Evolutionary conservation across 2,113 vertebrate species (phyloP).

Genomic region (Ascaphus truei): DNA sequence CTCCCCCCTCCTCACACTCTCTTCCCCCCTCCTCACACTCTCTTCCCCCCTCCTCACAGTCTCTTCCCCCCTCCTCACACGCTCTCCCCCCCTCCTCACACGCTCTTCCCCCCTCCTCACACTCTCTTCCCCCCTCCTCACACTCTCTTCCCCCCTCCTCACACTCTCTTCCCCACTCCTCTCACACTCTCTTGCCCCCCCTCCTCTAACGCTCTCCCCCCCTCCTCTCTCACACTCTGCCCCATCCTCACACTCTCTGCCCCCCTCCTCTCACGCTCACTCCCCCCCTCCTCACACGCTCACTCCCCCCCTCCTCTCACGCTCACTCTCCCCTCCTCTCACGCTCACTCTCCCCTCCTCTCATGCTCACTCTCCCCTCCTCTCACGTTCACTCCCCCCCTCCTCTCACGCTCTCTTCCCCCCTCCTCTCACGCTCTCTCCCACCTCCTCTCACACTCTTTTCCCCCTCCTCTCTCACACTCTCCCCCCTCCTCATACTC

Average conservation of each 20-base stretch:
- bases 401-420: not conserved
- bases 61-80: not conserved
- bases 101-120: not conserved
- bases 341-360: too few relatives aligned
- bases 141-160: not conserved
- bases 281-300: fast-evolving
- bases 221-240: too few relatives aligned
- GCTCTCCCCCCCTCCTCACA: not conserved
- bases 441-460: fast-evolving
- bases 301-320: not conserved
- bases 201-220: too few relatives aligned
- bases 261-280: not conserved
- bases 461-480: too few relatives aligned
- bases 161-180: constrained; percentile 74
- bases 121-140: fast-evolving
- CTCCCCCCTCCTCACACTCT: too few relatives aligned
- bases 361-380: fast-evolving
- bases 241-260: not conserved
- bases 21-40: too few relatives aligned
- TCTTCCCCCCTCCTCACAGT: too few relatives aligned
- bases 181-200: too few relatives aligned
- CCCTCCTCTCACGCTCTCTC: not conserved
- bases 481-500: too few relatives aligned
- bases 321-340: fast-evolving
- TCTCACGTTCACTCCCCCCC: not conserved